These are phyloP conservation scores for Himalopsyche tibetana DNA, from an alignment of 2,888 invertebrate genomes.

Conservation along the genomic window DNA sequence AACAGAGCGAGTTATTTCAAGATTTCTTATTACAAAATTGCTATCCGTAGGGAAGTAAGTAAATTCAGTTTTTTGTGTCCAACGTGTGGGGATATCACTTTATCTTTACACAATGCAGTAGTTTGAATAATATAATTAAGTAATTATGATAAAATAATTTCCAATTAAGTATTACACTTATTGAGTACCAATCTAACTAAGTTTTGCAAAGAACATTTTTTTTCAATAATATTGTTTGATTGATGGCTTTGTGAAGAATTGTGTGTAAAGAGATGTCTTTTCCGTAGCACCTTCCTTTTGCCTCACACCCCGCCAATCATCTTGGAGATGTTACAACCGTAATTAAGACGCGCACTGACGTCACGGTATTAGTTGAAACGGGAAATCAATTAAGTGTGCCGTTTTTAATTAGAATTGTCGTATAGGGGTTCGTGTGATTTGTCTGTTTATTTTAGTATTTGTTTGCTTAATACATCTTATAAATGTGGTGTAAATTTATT, in stretches of 20 bases:
- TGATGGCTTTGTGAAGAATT: neutral
- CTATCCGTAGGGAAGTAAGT: too few relatives aligned
- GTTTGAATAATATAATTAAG: too few relatives aligned
- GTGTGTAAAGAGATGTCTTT: neutral
- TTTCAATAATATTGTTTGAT: neutral
- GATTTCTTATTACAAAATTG: too few relatives aligned
- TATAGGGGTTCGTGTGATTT: neutral
- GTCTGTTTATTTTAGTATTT: neutral
- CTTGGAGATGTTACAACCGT: conserved; percentile 46
- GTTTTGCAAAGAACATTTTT: too few relatives aligned
- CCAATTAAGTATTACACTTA: too few relatives aligned
- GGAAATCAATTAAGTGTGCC: conserved; percentile 58
- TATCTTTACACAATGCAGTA: too few relatives aligned
- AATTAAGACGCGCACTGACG: conserved; percentile 58
- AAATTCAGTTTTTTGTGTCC: too few relatives aligned
- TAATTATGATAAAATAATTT: too few relatives aligned
- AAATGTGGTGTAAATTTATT: neutral
- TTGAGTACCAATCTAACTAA: too few relatives aligned
- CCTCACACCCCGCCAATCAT: conserved; percentile 42
- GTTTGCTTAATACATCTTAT: neutral
- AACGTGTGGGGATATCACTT: too few relatives aligned
- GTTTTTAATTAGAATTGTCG: conserved; percentile 61
- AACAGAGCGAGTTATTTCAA: too few relatives aligned
- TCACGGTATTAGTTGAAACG: conserved; percentile 57
- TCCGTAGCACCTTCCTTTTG: conserved; percentile 8